Percentiles rank a stretch among this genome's conserved stretches.
These are phyloP conservation scores for Argya squamiceps DNA, from an alignment of 2,797 vertebrate species.

Conservation along the genomic window DNA sequence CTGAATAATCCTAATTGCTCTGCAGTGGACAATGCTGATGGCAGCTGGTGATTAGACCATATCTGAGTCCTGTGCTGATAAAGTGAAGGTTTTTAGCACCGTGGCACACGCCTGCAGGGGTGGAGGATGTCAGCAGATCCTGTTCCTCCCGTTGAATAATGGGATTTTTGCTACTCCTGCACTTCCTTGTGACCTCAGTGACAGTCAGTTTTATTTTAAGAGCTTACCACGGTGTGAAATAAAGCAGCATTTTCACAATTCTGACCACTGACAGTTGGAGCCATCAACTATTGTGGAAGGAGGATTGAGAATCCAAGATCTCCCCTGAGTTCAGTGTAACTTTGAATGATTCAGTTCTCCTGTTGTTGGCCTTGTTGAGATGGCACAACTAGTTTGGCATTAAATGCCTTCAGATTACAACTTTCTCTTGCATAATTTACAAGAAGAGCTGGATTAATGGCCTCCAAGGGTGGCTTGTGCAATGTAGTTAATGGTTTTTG, in stretches of 20 bases:
- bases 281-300: neutral
- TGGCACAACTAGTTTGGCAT: neutral
- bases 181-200: neutral
- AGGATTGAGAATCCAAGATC: neutral
- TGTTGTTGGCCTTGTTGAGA: neutral
- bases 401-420: neutral
- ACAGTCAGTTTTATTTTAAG: neutral
- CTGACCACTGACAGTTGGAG: neutral
- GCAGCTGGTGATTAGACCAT: neutral
- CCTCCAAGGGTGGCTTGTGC: neutral
- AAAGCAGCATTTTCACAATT: neutral
- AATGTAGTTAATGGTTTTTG: neutral
- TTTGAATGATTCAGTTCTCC: neutral
- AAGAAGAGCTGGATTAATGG: neutral
- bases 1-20: neutral
- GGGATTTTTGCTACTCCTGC: neutral
- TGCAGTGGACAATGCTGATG: neutral
- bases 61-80: neutral
- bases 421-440: constrained; percentile 15
- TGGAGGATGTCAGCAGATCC: neutral
- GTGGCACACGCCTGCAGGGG: neutral
- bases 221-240: accelerated
- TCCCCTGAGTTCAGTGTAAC: neutral
- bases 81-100: neutral
- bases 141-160: neutral